These are phyloP conservation scores for Myocastor coypus DNA, from an alignment of 2,113 vertebrate genomes.

Conservation along the genomic window DNA sequence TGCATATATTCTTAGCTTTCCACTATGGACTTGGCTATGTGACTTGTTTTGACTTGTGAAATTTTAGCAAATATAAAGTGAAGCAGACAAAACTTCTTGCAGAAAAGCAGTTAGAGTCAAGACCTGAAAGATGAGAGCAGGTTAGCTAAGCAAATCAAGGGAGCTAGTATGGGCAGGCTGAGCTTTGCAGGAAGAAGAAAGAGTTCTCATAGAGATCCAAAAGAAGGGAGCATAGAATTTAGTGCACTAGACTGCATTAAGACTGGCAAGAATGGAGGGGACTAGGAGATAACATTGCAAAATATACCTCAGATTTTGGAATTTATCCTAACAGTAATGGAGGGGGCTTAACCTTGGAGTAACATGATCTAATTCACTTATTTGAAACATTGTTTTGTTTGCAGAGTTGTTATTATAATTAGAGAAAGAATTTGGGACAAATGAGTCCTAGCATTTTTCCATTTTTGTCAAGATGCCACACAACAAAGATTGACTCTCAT, in stretches of 20 bases:
- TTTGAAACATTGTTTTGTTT: conserved; percentile 53
- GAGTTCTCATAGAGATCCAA: not conserved
- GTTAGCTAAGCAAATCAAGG: not conserved
- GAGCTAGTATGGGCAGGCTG: not conserved
- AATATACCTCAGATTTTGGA: not conserved
- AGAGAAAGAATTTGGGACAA: conserved; percentile 64
- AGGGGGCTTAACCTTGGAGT: conserved; percentile 33
- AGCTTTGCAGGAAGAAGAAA: conserved; percentile 37
- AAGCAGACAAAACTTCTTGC: conserved; percentile 27
- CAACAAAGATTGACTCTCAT: conserved; percentile 70
- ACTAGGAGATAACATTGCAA: not conserved
- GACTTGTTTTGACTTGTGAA: not conserved
- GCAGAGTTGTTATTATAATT: conserved; percentile 63
- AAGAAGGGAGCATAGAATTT: not conserved
- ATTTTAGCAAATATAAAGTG: not conserved
- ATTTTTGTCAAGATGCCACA: conserved; percentile 75
- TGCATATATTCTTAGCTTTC: conserved; percentile 4
- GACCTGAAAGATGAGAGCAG: conserved; percentile 7
- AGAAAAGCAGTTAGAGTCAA: conserved; percentile 32
- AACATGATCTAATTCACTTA: conserved; percentile 59
- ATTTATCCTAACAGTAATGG: conserved; percentile 16
- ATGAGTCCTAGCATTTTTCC: conserved; percentile 53
- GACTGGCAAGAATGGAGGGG: not conserved
- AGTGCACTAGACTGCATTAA: not conserved
- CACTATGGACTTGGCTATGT: not conserved